Conservation (phyloP, 1,140 invertebrate species). For the Anoplophora glabripennis region DNA sequence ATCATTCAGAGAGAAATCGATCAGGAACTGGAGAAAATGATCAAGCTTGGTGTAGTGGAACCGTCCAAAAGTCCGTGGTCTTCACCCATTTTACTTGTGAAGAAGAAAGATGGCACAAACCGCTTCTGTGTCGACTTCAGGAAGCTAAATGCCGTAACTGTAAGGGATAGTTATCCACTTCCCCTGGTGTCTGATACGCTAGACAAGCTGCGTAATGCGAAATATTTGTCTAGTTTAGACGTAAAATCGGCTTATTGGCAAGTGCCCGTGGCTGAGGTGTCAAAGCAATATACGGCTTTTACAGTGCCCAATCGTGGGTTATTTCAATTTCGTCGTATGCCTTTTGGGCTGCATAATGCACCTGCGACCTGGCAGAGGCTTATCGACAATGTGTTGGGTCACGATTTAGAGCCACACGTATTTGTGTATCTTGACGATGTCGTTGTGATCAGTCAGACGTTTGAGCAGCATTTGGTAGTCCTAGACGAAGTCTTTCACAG, state of each 20-base stretch:
- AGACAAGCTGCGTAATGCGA: slow-evolving; percentile 35
- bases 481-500: slow-evolving; percentile 28
- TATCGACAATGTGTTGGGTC: slow-evolving; percentile 44
- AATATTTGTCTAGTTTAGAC: slow-evolving; percentile 42
- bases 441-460: slow-evolving; percentile 37
- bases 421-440: slow-evolving; percentile 45
- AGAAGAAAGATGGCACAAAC: slow-evolving; percentile 21
- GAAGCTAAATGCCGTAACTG: slow-evolving; percentile 44
- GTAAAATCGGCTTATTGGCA: slow-evolving; percentile 44
- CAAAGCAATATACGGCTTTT: slow-evolving; percentile 46
- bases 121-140: slow-evolving; percentile 45
- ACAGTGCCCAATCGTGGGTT: slow-evolving; percentile 41
- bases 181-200: slow-evolving; percentile 36
- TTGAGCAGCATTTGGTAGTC: slow-evolving; percentile 42
- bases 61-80: slow-evolving; percentile 18
- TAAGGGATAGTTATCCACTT: slow-evolving; percentile 39
- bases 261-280: slow-evolving; percentile 31
- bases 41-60: slow-evolving; percentile 20
- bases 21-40: slow-evolving; percentile 22
- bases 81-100: slow-evolving; percentile 22
- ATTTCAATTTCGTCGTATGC: slow-evolving; percentile 44
- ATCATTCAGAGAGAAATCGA: slow-evolving; percentile 20
- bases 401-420: slow-evolving; percentile 36
- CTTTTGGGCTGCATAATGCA: slow-evolving; percentile 45
- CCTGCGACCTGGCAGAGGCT: slow-evolving; percentile 47